phyloP scores from a whole-genome alignment of 1,140 invertebrate species.

The Anoplolepis gracilipes region DNA sequence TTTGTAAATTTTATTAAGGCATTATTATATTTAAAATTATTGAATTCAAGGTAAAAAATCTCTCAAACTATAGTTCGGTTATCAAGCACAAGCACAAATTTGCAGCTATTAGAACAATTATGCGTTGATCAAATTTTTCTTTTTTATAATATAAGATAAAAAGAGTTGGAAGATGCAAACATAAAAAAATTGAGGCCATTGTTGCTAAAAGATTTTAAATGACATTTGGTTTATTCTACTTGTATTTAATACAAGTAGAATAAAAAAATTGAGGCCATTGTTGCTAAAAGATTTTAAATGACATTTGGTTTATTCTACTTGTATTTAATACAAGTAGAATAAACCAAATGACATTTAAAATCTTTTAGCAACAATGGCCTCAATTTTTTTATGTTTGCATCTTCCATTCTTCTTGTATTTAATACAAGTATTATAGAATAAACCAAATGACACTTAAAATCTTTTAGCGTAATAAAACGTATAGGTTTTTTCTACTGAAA shows the following conservation, averaged over 20 bases:
- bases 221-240: neutral
- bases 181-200: neutral
- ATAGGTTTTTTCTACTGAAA: too few relatives aligned
- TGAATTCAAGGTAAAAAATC: too few relatives aligned
- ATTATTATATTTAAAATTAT: too few relatives aligned
- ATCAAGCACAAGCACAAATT: too few relatives aligned
- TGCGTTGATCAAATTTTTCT: neutral
- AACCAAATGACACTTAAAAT: too few relatives aligned
- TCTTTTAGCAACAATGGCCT: neutral
- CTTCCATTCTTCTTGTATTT: constrained; percentile 2
- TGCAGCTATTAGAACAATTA: too few relatives aligned
- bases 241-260: too few relatives aligned
- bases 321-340: too few relatives aligned
- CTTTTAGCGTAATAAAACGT: too few relatives aligned
- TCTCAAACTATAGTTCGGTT: too few relatives aligned
- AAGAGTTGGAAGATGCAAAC: neutral
- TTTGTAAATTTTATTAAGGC: neutral
- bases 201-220: neutral
- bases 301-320: constrained; percentile 3
- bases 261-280: neutral
- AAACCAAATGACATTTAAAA: neutral
- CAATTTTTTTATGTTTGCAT: neutral
- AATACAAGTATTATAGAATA: too few relatives aligned
- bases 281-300: neutral
- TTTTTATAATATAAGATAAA: neutral